Conservation (phyloP, 2,797 vertebrate species). For the Dallia pectoralis region DNA sequence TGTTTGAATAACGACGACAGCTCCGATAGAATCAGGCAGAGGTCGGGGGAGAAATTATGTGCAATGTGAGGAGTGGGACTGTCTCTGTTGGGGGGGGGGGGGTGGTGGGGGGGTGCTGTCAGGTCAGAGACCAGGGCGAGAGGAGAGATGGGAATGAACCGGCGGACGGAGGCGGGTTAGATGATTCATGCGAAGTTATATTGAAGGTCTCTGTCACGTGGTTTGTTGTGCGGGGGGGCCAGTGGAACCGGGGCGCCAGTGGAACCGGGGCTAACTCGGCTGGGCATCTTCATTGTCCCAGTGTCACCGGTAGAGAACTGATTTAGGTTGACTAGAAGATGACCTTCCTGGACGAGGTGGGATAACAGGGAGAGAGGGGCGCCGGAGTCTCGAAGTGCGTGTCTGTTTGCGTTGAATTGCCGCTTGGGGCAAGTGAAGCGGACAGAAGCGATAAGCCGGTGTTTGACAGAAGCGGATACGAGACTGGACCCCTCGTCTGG, state of each 20-base stretch:
- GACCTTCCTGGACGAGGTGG: conserved; percentile 58
- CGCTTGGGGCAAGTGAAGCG: conserved; percentile 34
- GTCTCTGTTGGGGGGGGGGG: too few species aligned
- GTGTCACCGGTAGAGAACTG: conserved; percentile 61
- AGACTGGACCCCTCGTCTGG: conserved; percentile 8
- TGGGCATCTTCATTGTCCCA: conserved; percentile 67
- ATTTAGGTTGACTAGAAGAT: conserved; percentile 73
- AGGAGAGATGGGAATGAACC: neutral
- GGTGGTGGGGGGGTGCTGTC: too few species aligned
- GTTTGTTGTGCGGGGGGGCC: conserved; percentile 8
- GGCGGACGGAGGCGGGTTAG: conserved; percentile 18
- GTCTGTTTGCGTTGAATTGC: neutral
- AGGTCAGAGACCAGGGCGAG: too few species aligned
- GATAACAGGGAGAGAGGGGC: conserved; percentile 23
- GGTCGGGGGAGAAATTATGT: neutral
- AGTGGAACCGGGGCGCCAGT: conserved; percentile 55
- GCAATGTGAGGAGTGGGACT: too few species aligned
- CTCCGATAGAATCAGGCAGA: conserved; percentile 29
- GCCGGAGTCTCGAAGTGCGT: neutral
- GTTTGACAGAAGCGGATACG: conserved; percentile 41
- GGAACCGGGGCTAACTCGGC: conserved; percentile 63
- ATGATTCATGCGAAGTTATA: neutral
- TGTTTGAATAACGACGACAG: conserved; percentile 48
- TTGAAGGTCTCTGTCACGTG: conserved; percentile 24
- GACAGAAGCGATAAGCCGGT: conserved; percentile 47